phyloP scores from a whole-genome alignment of 2,113 vertebrate genomes.

The Misgurnus mizolepis region DNA sequence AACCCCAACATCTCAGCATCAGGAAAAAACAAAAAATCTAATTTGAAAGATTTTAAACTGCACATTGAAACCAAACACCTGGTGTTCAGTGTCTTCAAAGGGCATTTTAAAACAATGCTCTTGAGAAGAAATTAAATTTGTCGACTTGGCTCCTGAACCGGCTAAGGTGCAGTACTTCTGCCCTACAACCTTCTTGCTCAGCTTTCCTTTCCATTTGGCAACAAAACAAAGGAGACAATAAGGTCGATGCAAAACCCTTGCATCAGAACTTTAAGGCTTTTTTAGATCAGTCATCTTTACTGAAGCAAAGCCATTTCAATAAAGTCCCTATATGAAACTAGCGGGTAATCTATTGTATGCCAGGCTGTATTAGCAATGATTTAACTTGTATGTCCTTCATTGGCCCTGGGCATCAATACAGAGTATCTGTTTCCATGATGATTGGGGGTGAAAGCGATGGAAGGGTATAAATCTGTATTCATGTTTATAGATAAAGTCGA shows the following conservation, averaged over 20 bases:
- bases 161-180: conserved; percentile 1
- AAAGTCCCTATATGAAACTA: background rate
- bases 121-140: conserved; percentile 23
- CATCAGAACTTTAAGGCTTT: conserved; percentile 25
- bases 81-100: background rate
- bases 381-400: conserved; percentile 23
- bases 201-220: conserved; percentile 25
- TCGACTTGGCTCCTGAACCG: conserved; percentile 14
- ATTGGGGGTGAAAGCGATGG: conserved; percentile 27
- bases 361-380: conserved; percentile 40
- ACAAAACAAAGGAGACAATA: conserved; percentile 18
- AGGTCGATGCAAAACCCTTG: conserved; percentile 17
- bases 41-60: background rate
- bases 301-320: conserved; percentile 2
- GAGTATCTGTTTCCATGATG: background rate
- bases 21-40: background rate
- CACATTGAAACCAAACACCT: background rate
- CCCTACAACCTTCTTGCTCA: conserved; percentile 33
- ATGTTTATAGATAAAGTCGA: conserved; percentile 5
- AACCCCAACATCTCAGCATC: too few relatives aligned
- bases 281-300: background rate
- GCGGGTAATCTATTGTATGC: conserved; percentile 13
- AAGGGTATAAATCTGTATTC: conserved; percentile 56
- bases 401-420: conserved; percentile 34
- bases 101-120: background rate